phyloP scores from a whole-genome alignment of 2,888 invertebrate species.

The Philhelius pedissequus region DNA sequence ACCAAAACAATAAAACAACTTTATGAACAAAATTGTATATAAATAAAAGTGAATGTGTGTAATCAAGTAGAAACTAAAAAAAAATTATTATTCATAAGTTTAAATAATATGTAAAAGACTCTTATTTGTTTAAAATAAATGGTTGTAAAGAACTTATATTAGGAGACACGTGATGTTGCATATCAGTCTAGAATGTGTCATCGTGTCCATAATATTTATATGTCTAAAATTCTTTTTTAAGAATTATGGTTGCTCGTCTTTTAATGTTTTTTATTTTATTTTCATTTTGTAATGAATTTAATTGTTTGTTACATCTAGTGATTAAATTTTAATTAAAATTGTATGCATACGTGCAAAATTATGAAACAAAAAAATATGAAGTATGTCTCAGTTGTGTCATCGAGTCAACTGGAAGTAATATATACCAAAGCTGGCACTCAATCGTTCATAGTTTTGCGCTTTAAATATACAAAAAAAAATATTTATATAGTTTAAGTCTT shows the following conservation, averaged over 20 bases:
- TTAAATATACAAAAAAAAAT: background rate
- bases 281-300: background rate
- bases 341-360: background rate
- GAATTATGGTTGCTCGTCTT: background rate
- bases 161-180: background rate
- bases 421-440: background rate
- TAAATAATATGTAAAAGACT: slow-evolving; percentile 1
- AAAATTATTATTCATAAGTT: slow-evolving; percentile 20
- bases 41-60: slow-evolving; percentile 47
- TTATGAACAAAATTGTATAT: slow-evolving; percentile 42
- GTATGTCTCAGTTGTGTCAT: background rate
- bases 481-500: background rate
- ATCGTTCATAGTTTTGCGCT: background rate
- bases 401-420: background rate
- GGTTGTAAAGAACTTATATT: slow-evolving; percentile 53
- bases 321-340: background rate
- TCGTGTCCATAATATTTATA: background rate
- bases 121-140: slow-evolving; percentile 54
- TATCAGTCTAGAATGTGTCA: background rate
- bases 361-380: background rate
- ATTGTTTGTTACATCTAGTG: background rate
- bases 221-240: background rate
- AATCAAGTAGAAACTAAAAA: slow-evolving; percentile 18
- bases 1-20: background rate
- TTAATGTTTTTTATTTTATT: background rate